A percentile compares a stretch with the other conserved stretches of the same genome.
Evolutionary conservation across 2,113 vertebrate species (phyloP).

Genomic region (Crypturellus undulatus): DNA sequence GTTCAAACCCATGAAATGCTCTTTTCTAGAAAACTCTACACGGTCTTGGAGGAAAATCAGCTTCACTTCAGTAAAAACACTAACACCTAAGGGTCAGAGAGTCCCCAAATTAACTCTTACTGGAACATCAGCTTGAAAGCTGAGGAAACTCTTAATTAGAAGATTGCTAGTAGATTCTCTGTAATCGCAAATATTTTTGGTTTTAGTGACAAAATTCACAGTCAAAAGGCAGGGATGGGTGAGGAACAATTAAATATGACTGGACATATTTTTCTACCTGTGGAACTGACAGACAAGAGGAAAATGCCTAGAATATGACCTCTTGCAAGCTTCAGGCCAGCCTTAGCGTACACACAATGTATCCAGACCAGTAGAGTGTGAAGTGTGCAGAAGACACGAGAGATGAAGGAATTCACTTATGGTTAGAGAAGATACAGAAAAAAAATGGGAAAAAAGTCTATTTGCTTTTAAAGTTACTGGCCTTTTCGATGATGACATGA

Average conservation of each 20-base stretch:
- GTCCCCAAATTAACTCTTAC: not conserved
- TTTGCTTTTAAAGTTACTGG: constrained; percentile 49
- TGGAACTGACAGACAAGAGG: constrained; percentile 63
- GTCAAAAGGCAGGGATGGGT: constrained; percentile 38
- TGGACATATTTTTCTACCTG: constrained; percentile 45
- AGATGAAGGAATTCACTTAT: constrained; percentile 65
- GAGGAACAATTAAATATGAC: constrained; percentile 26
- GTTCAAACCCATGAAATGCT: not conserved
- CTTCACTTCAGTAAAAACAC: not conserved
- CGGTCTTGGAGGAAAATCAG: not conserved
- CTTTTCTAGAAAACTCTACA: not conserved
- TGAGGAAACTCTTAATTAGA: not conserved
- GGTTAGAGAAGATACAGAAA: constrained; percentile 47
- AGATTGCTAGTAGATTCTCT: not conserved
- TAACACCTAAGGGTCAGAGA: not conserved
- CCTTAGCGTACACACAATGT: not conserved
- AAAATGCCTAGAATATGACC: constrained; percentile 60
- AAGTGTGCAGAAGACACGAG: constrained; percentile 60
- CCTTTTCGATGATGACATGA: constrained; percentile 47
- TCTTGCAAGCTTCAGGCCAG: constrained; percentile 56
- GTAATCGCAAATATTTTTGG: not conserved
- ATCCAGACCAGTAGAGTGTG: not conserved
- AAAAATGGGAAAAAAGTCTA: constrained; percentile 64
- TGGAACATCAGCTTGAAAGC: not conserved
- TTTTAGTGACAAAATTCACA: not conserved